These are phyloP conservation scores for Siniperca knerii DNA, from an alignment of 2,113 vertebrate species.

Conservation along the genomic window DNA sequence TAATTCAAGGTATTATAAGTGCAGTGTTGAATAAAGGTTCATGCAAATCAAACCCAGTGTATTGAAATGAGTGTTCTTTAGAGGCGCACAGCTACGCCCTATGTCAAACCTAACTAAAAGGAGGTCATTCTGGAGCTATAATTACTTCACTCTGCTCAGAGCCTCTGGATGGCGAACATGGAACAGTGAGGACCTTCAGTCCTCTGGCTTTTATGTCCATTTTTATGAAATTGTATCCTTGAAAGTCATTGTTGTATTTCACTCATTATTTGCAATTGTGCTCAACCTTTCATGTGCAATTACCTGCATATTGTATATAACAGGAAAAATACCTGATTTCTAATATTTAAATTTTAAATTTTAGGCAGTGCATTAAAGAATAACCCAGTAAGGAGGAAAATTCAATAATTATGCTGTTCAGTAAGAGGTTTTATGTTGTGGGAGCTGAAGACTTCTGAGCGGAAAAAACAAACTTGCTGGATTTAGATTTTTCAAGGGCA, in stretches of 20 bases:
- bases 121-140: constrained; percentile 44
- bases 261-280: not conserved
- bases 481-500: constrained; percentile 45
- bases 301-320: not conserved
- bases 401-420: not conserved
- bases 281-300: not conserved
- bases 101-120: constrained; percentile 52
- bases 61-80: constrained; percentile 50
- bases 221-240: constrained; percentile 13
- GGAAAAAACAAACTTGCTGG: constrained; percentile 26
- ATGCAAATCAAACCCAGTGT: constrained; percentile 36
- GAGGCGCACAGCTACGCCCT: constrained; percentile 15
- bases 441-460: constrained; percentile 4
- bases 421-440: not conserved
- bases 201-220: constrained; percentile 20
- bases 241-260: constrained; percentile 11
- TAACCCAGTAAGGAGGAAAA: not conserved
- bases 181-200: not conserved
- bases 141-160: constrained; percentile 45
- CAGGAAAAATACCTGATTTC: not conserved
- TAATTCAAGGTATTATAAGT: constrained; percentile 43
- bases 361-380: not conserved
- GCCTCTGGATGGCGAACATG: constrained; percentile 7
- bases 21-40: constrained; percentile 20
- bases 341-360: not conserved